Evolutionary conservation across 2,888 invertebrate species (phyloP), one percentile per base, ranked within the genome.

Genomic region (Drosophila mercatorum): DNA sequence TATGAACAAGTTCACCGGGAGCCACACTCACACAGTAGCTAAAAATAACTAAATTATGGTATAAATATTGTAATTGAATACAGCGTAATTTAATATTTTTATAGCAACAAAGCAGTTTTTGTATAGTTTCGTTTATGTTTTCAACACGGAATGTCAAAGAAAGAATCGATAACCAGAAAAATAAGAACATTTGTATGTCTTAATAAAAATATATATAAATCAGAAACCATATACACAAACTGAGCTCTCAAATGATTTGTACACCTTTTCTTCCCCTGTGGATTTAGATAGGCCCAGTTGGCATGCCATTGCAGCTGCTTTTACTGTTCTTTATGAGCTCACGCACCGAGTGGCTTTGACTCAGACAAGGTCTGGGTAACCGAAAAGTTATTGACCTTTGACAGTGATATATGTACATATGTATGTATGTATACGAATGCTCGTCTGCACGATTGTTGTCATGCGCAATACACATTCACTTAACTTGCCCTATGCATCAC

Each of bases 341-440:
- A 22, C 53, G 26, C 17, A 46, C 38, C 40, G 36, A 26, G n/a
- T 55, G 52, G 26, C 44, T 62, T 28, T 80, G 69, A 68, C 67
- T 80, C 68, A 61, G 51, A 11, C 58, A 46, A 44, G 28, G 68
- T 55, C 59, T 68, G 60, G 44, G 26, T n/a, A 78, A 67, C 26
- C 14, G 22, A 66, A 47, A 68, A 75, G 83, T 75, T 80, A 80
- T 88, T 83, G 83, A 83, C 83, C 83, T 86, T 83, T 86, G 83
- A 71, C 83, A 70, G 67, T 69, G 75, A 67, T 65, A 43, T 28
- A 28, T 3, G 3, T 28, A 28, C 22, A 22, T 22, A 17, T 17
- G 17, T 17, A 17, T 17, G 17, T 17, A 22, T 22, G 22, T 22
- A 57, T 17, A 43, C 41, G 38, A 26, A 31, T 41, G 22, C 6